Evolutionary conservation across 1,140 invertebrate genomes (phyloP), one percentile per base, ranked within the genome.

Genomic region (Drosophila teissieri): DNA sequence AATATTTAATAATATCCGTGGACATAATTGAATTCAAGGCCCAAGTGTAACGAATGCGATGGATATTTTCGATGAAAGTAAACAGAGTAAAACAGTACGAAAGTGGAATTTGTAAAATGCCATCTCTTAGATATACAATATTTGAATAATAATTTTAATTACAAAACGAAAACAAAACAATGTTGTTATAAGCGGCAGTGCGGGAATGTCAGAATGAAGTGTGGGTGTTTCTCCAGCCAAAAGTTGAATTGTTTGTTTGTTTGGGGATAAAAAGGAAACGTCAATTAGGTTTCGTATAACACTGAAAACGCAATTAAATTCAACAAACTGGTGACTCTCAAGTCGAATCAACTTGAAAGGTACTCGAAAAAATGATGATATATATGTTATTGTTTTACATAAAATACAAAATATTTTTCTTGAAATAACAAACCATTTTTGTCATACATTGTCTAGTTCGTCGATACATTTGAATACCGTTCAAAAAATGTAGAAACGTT

Each of bases 251-350:
- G n/a, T n/a, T n/a, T 31, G 31, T 31, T n/a, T 22, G 15, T 19
- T 31, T 51, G 31, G 8, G 57, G 53, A 54, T 57, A 49, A 48
- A 78, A 46, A 61, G 68, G 77, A 78, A 80, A 78, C 56, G 54
- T 64, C 74, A 80, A 80, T 80, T 80, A 73, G 74, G 77, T 68
- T 76, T 77, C 55, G 53, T 68, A 62, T 62, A 80, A 77, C 61
- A 49, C 39, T 57, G 31, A 57, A 58, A 79, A 48, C 58, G 58
- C 61, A 76, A 77, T 54, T 27, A 24, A 36, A 52, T 34, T 44
- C 56, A n/a, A 49, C 31, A 67, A 19, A 27, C 14, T 61, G 46
- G 12, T 51, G 57, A 24, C 36, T 39, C 39, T 39, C 19, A 7
- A 19, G 24, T 27, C 6, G 22, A 51, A 17, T 51, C 7, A 14